Conservation (phyloP, 2,113 vertebrate species). For the Ondatra zibethicus region DNA sequence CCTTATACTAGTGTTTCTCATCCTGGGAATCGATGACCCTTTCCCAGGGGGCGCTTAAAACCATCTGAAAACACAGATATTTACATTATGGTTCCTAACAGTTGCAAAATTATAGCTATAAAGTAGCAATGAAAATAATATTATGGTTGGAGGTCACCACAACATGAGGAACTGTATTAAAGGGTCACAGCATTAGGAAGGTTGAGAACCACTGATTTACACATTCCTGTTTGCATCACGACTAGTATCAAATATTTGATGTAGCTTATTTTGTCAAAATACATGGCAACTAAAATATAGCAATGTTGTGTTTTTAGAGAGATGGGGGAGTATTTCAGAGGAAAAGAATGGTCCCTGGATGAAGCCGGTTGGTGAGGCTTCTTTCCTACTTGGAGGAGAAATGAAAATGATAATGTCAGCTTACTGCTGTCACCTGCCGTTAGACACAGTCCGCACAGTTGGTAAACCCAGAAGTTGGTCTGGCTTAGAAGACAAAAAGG, state of each 20-base stretch:
- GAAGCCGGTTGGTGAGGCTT: neutral
- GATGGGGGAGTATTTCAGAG: neutral
- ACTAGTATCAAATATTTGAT: constrained; percentile 10
- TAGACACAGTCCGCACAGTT: constrained; percentile 9
- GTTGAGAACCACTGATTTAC: neutral
- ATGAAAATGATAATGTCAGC: neutral
- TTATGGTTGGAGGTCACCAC: neutral
- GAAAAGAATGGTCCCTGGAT: neutral
- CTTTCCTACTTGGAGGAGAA: constrained; percentile 22
- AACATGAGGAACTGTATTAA: neutral
- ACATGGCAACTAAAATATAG: constrained; percentile 15
- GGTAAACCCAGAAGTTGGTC: neutral
- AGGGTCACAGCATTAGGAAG: neutral
- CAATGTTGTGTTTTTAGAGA: neutral
- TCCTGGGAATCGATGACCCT: neutral
- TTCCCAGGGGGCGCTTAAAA: neutral
- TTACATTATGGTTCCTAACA: neutral
- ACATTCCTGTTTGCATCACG: neutral
- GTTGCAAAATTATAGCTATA: neutral
- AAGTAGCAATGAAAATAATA: neutral
- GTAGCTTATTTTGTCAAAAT: constrained; percentile 29
- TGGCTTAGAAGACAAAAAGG: neutral
- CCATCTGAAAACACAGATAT: neutral
- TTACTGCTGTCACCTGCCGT: constrained; percentile 66
- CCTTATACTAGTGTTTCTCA: neutral